These are phyloP conservation scores for Lepeophtheirus nordmannii DNA, from an alignment of 2,888 invertebrate genomes.

Conservation along the genomic window DNA sequence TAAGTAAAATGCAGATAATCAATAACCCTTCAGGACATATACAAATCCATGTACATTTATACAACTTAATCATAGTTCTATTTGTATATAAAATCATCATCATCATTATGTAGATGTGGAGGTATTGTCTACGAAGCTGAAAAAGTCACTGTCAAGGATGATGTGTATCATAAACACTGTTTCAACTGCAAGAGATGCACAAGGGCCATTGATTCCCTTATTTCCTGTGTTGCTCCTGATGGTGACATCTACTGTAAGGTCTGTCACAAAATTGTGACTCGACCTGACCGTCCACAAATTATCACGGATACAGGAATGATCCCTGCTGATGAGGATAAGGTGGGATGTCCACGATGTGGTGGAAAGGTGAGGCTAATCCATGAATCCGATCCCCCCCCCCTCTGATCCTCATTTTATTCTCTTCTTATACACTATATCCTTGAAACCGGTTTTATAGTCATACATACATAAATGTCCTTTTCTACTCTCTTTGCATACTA, in stretches of 20 bases:
- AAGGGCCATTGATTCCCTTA: conserved; percentile 74
- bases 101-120: conserved; percentile 62
- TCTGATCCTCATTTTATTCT: too few relatives aligned
- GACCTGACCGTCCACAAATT: conserved; percentile 33
- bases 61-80: too few relatives aligned
- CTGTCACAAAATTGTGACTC: conserved; percentile 21
- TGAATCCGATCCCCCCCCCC: too few relatives aligned
- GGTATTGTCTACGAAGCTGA: conserved; percentile 78
- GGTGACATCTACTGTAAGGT: conserved; percentile 20
- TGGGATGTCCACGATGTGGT: conserved; percentile 76
- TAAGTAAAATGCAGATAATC: too few relatives aligned
- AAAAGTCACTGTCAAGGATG: conserved; percentile 57
- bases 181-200: conserved; percentile 77
- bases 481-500: too few relatives aligned
- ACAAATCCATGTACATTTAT: too few relatives aligned
- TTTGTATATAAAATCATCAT: too few relatives aligned
- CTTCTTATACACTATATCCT: too few relatives aligned
- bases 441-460: too few relatives aligned
- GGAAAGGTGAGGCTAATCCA: conserved; percentile 44
- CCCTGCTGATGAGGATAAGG: conserved; percentile 42
- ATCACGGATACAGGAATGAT: conserved; percentile 58
- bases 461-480: too few relatives aligned
- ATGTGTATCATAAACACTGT: conserved; percentile 69
- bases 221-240: conserved; percentile 49
- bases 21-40: too few relatives aligned